Base-by-base conservation (phyloP, 1,140 invertebrate genomes). In the Rhynchophorus ferrugineus region DNA sequence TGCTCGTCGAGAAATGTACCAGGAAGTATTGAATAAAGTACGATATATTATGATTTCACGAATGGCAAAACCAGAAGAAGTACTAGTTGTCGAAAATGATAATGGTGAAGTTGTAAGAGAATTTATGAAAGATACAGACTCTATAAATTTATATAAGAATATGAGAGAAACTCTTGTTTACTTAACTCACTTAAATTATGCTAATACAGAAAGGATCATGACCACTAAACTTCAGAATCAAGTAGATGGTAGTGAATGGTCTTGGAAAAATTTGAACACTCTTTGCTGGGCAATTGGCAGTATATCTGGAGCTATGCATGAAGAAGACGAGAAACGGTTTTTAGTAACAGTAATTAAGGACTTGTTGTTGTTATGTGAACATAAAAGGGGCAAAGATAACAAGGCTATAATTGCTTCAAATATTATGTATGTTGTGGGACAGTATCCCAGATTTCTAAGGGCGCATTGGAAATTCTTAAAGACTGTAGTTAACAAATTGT, bases 381-480 rank as follows among this genome's bases (percentile, higher is more conserved):
- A 99, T 69, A 99, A 99, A 70, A 88, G 97, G 62, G 96, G 96
- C 7, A 99, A 99, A 76, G 96, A 99, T 72, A 99, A 99, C 71
- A 99, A 99, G 75, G 97, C 97, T 39, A 99, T 99, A 44, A 97
- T 99, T 66, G 97, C 97, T 3, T 98, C 95, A 53, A 99, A 99
- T 71, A 99, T 99, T 57, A 99, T 99, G 97, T 99, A 99, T 72
- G 96, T 99, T 56, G 97, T 99, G 22, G 97, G 97, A 18, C 97
- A 99, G 69, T 99, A 99, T 77, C 97, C 97, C 41, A 78, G 96
- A 38, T 99, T 99, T 75, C 76, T 99, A 33, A 76, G 94, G 61
- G 95, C 94, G n/a, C 97, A 99, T 74, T 99, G 97, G 97, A 95
- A 97, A 71, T 99, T 99, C 74, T 78, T 99, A n/a, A 99, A 99